Conservation (phyloP, 2,113 vertebrate species). For the Pteropus alecto region DNA sequence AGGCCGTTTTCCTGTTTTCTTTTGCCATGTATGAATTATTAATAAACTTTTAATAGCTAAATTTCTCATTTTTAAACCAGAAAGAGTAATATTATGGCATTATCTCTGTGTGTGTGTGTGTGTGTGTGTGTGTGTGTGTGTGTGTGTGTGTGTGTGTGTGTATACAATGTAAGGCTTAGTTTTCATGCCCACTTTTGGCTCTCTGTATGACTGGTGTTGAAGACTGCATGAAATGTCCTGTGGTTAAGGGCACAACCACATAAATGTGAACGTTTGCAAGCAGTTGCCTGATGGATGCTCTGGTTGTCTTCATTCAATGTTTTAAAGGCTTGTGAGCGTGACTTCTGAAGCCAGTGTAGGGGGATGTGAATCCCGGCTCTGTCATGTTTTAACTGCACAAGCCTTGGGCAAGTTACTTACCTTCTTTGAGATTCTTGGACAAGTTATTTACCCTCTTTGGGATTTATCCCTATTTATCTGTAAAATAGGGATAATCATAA, state of each 20-base stretch:
- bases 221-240: not conserved
- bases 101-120: not conserved
- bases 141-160: too few species aligned
- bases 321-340: not conserved
- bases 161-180: not conserved
- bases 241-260: not conserved
- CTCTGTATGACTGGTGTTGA: not conserved
- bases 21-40: not conserved
- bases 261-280: not conserved
- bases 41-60: constrained; percentile 2
- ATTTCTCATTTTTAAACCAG: not conserved
- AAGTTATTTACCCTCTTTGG: not conserved
- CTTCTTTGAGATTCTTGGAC: not conserved
- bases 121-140: too few species aligned
- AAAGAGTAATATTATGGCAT: not conserved
- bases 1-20: not conserved
- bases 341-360: not conserved
- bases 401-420: not conserved
- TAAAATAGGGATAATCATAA: not conserved
- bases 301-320: not conserved
- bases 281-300: not conserved
- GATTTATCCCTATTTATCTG: not conserved
- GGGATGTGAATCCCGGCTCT: not conserved
- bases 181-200: not conserved
- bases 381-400: not conserved